Evolutionary conservation across 2,113 vertebrate genomes (phyloP), one percentile per base, ranked within the genome.

Genomic region (Sylvietta virens): DNA sequence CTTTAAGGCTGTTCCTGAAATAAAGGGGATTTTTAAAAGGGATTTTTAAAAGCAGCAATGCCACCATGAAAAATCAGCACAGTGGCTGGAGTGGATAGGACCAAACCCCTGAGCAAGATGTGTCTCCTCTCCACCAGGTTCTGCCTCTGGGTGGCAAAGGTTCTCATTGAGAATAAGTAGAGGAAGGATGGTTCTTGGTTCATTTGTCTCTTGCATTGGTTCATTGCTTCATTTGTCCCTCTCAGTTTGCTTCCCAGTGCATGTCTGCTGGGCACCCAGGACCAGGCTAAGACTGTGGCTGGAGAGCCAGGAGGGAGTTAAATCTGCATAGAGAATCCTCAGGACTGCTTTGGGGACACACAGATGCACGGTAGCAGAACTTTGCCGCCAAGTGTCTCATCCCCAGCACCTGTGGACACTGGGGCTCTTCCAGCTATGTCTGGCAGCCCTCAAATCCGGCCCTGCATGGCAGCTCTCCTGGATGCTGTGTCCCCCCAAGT

Each of bases 361-460:
- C 5, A 13, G 45, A 42, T 1, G 28, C 1, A 1, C 33, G 31
- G 47, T 0, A 12, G 50, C 39, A 58, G 69, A 83, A 64, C 37
- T 11, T 1, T 6, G 45, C 67, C 71, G 51, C 40, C 0, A 0
- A 56, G 37, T 4, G 2, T 71, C 40, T 61, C 3, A 4, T 58
- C 23, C 51, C 42, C 56, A 81, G 44, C 30, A 45, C 48, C 33
- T 13, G 1, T 13, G 1, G 3, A 39, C 60, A 37, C 26, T 0
- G 12, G 35, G 37, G 51, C 21, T 85, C 60, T 71, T 58, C 57
- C 4, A 14, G 51, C 42, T 82, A 35, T 0, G 0, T 17, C 69
- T 50, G 17, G 39, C 54, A 47, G 39, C 47, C 17, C 54, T 50
- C 62, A 11, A 14, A 22, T 12, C 47, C 16, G 26, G 40, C 67